These are phyloP conservation scores for Epinephelus cyanopodus DNA, from an alignment of 2,113 vertebrate species.

Conservation along the genomic window DNA sequence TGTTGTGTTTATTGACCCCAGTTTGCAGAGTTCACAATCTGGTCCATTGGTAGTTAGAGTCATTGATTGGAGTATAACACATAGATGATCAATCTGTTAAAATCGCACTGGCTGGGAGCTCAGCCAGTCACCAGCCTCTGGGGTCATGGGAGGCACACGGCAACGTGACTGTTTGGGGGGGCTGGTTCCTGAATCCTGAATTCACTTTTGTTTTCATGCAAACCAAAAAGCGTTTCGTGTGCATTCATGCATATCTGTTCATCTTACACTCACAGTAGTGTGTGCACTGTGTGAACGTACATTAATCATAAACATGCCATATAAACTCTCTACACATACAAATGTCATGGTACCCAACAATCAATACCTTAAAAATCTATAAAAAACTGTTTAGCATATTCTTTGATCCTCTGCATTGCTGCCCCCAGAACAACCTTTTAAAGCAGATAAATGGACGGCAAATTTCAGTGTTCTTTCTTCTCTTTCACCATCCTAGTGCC, in stretches of 20 bases:
- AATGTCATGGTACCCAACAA: conserved; percentile 37
- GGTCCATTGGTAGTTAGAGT: conserved; percentile 65
- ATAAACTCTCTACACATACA: conserved; percentile 24
- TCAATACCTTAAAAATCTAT: conserved; percentile 67
- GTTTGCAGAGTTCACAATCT: conserved; percentile 73
- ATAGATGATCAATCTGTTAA: conserved; percentile 74
- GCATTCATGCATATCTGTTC: conserved; percentile 32
- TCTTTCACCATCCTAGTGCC: neutral
- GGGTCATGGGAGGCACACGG: conserved; percentile 40
- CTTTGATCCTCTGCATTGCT: conserved; percentile 43
- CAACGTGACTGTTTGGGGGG: conserved; percentile 32
- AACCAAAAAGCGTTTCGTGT: conserved; percentile 51
- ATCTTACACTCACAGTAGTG: conserved; percentile 34
- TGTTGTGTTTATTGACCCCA: conserved; percentile 72
- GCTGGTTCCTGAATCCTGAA: neutral
- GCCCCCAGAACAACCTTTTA: conserved; percentile 33
- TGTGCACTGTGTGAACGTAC: conserved; percentile 38
- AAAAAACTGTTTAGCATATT: conserved; percentile 53
- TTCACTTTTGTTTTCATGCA: conserved; percentile 19
- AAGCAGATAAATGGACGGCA: conserved; percentile 12
- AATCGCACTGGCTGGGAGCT: conserved; percentile 49
- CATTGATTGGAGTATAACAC: conserved; percentile 72
- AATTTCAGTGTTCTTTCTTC: conserved; percentile 15
- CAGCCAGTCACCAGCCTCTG: conserved; percentile 38
- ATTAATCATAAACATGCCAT: conserved; percentile 58